phyloP scores from a whole-genome alignment of 2,113 vertebrate genomes.

The Rhynchomys soricoides region DNA sequence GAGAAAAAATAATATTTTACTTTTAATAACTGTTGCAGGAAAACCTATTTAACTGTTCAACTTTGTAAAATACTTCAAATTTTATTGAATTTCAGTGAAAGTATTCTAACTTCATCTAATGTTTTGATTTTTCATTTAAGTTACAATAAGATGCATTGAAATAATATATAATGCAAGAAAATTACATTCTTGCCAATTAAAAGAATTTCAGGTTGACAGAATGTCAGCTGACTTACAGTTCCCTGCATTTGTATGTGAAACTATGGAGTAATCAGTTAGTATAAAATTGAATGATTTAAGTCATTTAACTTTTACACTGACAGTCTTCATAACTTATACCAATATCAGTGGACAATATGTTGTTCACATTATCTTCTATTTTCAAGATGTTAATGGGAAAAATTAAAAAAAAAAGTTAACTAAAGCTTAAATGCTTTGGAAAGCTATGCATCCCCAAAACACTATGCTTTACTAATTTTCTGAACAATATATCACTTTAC shows the following conservation, averaged over 20 bases:
- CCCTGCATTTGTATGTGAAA: conserved; percentile 38
- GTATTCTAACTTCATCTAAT: neutral
- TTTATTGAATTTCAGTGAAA: neutral
- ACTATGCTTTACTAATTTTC: conserved; percentile 52
- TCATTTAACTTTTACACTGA: neutral
- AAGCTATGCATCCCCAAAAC: neutral
- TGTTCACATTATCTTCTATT: neutral
- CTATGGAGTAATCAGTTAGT: neutral
- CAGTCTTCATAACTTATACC: conserved; percentile 45
- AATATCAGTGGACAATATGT: neutral
- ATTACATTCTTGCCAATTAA: conserved; percentile 11
- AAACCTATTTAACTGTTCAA: conserved; percentile 17
- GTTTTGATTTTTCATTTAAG: neutral
- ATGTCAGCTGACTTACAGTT: neutral
- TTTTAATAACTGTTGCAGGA: neutral
- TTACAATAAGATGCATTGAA: neutral
- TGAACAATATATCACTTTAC: conserved; percentile 35
- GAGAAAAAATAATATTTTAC: neutral
- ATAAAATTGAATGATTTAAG: conserved; percentile 11
- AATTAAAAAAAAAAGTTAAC: conserved; percentile 36
- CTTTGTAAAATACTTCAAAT: neutral
- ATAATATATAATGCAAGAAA: neutral
- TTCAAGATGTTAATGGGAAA: conserved; percentile 46
- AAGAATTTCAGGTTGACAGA: conserved; percentile 34
- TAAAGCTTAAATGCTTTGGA: neutral